Evolutionary conservation across 2,888 invertebrate genomes (phyloP), one percentile per base, ranked within the genome.

Genomic region (Epirrhoe alternata): DNA sequence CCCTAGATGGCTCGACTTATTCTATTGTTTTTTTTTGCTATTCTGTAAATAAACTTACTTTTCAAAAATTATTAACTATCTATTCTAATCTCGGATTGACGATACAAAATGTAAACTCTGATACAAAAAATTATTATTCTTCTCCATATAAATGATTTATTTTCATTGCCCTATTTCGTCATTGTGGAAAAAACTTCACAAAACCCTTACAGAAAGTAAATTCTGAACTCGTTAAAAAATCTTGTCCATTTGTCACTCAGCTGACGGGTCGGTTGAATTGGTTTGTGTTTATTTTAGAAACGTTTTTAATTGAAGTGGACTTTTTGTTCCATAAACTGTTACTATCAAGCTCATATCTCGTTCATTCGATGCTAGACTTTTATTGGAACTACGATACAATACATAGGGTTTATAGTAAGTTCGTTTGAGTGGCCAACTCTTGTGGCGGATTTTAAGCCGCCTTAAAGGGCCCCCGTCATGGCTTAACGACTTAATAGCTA

Each of bases 291-390:
- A 60, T 57, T 67, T 66, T 50, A 53, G 45, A 45, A 64, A 71
- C 66, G 69, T 74, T 76, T 42, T 77, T 77, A 75, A 77, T 79
- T 77, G 74, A 73, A 64, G 35, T 30, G 57, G 49, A 7, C 33
- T 47, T 16, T 47, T 47, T 47, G 5, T 47, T 47, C 6, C 14
- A 1, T 14, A 6, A 10, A 47, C 47, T 14, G 47, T 16, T 16
- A 14, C 6, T 47, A 47, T 47, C 47, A 16, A 47, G 6, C 6
- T 16, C 4, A 0, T 47, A 47, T 47, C 16, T 1, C 5, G 14
- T 16, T 24, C 24, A 16, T 47, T 47, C 12, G 6, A 16, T 47
- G 47, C 6, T 7, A 16, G 47, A 47, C 47, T 47, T 45, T 47
- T 47, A 47, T 14, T 47, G 16, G 14, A 16, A 16, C 47, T 7